A percentile compares a stretch with the other conserved stretches of the same genome.
These are phyloP conservation scores for Noctua janthina DNA, from an alignment of 2,888 invertebrate species.

Conservation along the genomic window DNA sequence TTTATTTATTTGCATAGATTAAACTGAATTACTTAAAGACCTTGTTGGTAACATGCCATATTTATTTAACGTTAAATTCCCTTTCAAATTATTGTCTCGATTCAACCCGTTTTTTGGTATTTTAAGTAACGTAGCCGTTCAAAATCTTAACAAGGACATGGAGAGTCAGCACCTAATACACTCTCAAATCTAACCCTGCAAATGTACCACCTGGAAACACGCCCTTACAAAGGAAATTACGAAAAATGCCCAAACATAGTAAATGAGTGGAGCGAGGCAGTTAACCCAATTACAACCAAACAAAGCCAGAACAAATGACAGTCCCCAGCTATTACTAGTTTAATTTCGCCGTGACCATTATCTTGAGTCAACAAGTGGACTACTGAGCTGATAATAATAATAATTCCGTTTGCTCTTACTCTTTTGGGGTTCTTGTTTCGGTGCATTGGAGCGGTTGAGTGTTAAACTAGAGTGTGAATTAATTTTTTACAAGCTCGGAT, in stretches of 20 bases:
- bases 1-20: no score
- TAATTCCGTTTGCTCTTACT: conserved; percentile 42
- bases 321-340: conserved; percentile 46
- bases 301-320: conserved; percentile 41
- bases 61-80: no score
- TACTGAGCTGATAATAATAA: conserved; percentile 57
- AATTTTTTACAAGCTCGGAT: no score
- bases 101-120: not conserved
- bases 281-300: conserved; percentile 58
- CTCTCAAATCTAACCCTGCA: conserved; percentile 13
- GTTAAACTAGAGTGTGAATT: no score
- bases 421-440: not conserved
- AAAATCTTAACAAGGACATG: not conserved
- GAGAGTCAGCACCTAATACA: not conserved
- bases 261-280: conserved; percentile 25
- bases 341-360: conserved; percentile 58
- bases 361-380: conserved; percentile 57
- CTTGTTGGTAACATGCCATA: not conserved
- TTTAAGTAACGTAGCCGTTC: not conserved
- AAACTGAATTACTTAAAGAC: no score
- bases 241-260: conserved; percentile 41
- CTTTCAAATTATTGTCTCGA: not conserved
- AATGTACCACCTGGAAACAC: conserved; percentile 31
- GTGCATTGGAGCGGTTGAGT: not conserved
- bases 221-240: conserved; percentile 36